Conservation (phyloP, 1,140 invertebrate genomes). For the Whitmania pigra region DNA sequence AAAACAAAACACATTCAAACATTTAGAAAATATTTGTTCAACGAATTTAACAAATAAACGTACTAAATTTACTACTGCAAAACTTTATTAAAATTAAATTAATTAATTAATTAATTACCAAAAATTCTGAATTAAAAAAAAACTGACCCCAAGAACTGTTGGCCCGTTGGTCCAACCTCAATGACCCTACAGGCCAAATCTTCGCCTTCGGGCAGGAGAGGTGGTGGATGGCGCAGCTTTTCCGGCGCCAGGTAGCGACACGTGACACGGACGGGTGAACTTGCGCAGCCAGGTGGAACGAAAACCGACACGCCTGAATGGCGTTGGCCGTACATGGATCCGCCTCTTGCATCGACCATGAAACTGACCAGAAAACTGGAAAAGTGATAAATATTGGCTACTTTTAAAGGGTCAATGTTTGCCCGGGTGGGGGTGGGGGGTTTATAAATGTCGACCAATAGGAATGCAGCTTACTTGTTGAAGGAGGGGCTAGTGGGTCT, state of each 20-base stretch:
- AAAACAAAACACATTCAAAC: no score
- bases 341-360: conserved; percentile 92
- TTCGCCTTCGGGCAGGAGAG: conserved; percentile 15
- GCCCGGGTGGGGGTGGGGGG: no score
- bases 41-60: neutral
- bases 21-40: no score
- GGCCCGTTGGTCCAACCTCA: conserved; percentile 14
- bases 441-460: no score
- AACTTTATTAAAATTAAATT: neutral
- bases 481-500: no score
- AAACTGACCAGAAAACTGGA: conserved; percentile 93
- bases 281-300: conserved; percentile 61
- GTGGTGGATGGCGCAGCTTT: conserved; percentile 44
- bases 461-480: no score
- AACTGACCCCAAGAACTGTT: conserved; percentile 7
- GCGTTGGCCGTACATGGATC: conserved; percentile 93
- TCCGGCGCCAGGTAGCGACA: conserved; percentile 23
- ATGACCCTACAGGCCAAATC: conserved; percentile 17
- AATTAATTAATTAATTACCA: no score
- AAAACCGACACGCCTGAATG: conserved; percentile 93
- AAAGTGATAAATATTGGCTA: neutral
- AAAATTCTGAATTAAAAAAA: conserved; percentile 21
- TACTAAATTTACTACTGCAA: no score
- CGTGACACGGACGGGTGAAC: conserved; percentile 16
- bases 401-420: neutral